Percentiles rank a stretch among this genome's conserved stretches.
These are phyloP conservation scores for Pelobates fuscus DNA, from an alignment of 2,113 vertebrate genomes.

Conservation along the genomic window DNA sequence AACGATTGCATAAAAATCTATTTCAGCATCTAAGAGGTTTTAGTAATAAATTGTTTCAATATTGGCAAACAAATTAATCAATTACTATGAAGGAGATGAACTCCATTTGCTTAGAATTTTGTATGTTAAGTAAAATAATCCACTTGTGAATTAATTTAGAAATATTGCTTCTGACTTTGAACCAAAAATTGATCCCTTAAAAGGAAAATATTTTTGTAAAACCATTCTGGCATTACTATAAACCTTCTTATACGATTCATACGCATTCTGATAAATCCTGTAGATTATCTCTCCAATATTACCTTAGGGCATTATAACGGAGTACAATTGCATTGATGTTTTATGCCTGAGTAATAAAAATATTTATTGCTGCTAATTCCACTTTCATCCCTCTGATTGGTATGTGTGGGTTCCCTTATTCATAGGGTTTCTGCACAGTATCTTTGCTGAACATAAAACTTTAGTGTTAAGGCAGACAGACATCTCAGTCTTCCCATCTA, in stretches of 20 bases:
- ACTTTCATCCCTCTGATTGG: no score
- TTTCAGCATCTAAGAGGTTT: no score
- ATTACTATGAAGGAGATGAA: not conserved
- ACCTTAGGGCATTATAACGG: not conserved
- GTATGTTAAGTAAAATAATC: slow-evolving; percentile 1
- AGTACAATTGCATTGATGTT: not conserved
- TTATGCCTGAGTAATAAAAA: not conserved
- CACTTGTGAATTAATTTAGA: not conserved
- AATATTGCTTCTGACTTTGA: slow-evolving; percentile 7
- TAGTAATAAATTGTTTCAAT: not conserved
- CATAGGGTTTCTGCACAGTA: no score
- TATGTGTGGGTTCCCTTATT: no score
- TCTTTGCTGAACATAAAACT: no score
- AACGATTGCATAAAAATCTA: no score
- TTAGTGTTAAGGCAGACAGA: no score
- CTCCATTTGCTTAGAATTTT: slow-evolving; percentile 5
- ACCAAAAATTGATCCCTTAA: not conserved
- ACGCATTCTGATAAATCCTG: not conserved
- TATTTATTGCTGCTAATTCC: no score
- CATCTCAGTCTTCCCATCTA: no score
- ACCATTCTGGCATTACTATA: not conserved
- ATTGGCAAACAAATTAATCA: not conserved
- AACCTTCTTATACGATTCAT: not conserved
- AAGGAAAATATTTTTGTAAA: slow-evolving; percentile 4
- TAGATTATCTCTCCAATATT: not conserved